Conservation (phyloP, 1,140 invertebrate species). For the Pseudoatta argentina region DNA sequence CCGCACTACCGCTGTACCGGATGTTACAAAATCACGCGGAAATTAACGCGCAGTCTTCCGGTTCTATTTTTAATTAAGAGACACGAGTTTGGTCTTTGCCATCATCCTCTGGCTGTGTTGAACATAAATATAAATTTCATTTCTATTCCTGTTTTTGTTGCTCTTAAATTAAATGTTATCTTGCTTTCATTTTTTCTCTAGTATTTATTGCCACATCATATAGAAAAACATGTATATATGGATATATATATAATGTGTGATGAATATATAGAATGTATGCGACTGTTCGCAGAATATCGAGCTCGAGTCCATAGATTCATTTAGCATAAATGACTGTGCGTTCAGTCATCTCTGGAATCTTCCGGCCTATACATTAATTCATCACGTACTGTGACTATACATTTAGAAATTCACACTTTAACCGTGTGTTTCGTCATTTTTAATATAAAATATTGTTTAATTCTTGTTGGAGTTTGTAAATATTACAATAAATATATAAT, state of each 20-base stretch:
- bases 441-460: constrained; percentile 29
- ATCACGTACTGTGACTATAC: not conserved
- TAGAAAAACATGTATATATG: not conserved
- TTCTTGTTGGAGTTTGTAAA: not conserved
- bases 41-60: constrained; percentile 48
- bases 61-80: constrained; percentile 5
- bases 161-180: not conserved
- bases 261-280: not conserved
- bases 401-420: constrained; percentile 5
- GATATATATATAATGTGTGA: not conserved
- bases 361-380: constrained; percentile 1
- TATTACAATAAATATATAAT: not conserved
- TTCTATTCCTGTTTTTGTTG: not conserved
- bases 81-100: not conserved
- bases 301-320: not conserved
- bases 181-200: not conserved
- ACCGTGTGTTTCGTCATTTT: not conserved
- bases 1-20: constrained; percentile 43
- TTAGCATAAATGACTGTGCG: not conserved
- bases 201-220: not conserved
- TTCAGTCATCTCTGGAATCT: not conserved
- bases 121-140: not conserved
- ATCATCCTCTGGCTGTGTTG: not conserved
- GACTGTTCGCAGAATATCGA: not conserved
- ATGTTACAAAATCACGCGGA: constrained; percentile 59